Evolutionary conservation across 2,888 invertebrate genomes (phyloP), one percentile per base, ranked within the genome.

Genomic region (Willowsia nigromaculata): DNA sequence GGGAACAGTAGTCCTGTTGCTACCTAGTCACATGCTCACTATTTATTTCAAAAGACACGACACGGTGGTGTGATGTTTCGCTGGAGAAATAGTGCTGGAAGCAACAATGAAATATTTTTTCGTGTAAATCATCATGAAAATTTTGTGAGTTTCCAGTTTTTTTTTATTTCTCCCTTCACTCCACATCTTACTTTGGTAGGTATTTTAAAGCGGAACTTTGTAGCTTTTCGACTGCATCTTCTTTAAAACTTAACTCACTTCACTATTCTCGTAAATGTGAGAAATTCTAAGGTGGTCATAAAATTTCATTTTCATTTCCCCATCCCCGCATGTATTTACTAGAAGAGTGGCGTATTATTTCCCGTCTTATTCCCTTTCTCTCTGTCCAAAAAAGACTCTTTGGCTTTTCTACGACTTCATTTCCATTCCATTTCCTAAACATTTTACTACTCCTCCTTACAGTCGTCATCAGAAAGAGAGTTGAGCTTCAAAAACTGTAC

Each of bases 291-390:
- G 87, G 87, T 87, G 84, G 89, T 84, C 92, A 92, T 90, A 92
- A 91, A 91, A 92, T 91, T 92, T 92, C 92, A 92, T 92, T 92
- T 91, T 90, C 87, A 89, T 91, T 90, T 68, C 85, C 89, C 76
- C 81, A 81, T 82, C 81, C 85, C 56, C 25, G 40, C 81, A 59
- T 53, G n/a, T n/a, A n/a, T 74, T 40, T 84, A 53, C 37, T n/a
- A 7, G 62, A 30, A 7, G 25, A 2, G 27, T 33, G 33, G 33
- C 74, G 25, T 71, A 33, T 82, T 74, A 40, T 56, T 82, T 43
- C 37, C 59, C n/a, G 22, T 76, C 62, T 62, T 33, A 30, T 62
- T 89, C 53, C n/a, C 27, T 76, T 47, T 88, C 85, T 82, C 53
- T 37, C 27, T 76, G 62, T 88, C 85, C 85, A 87, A 84, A 86